phyloP scores from a whole-genome alignment of 2,888 invertebrate genomes.

The Chymomyza fuscimana region DNA sequence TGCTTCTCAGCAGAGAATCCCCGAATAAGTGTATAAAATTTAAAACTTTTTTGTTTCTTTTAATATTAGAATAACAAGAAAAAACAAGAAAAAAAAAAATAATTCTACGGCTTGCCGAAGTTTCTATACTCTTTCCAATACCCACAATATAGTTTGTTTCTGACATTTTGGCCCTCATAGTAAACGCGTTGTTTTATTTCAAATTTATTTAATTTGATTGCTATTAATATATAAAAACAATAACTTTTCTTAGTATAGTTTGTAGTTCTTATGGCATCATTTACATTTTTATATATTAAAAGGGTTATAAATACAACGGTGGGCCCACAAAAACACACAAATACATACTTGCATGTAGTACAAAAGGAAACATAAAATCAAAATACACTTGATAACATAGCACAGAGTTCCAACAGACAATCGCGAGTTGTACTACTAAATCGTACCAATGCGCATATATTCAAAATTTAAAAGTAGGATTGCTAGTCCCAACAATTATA shows the following conservation, averaged over 20 bases:
- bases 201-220: background rate
- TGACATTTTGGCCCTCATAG: background rate
- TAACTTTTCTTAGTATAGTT: background rate
- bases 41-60: conserved; percentile 4
- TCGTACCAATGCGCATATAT: no score
- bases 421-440: no score
- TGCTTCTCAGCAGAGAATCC: background rate
- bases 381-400: background rate
- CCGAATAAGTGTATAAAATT: background rate
- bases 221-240: background rate
- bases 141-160: background rate
- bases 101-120: conserved; percentile 7
- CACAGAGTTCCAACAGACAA: background rate
- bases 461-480: no score
- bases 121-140: background rate
- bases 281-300: conserved; percentile 2
- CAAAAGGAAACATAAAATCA: background rate
- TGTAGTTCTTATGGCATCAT: background rate
- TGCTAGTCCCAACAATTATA: background rate
- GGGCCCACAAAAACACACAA: background rate
- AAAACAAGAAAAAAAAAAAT: no score
- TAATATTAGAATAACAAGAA: conserved; percentile 26
- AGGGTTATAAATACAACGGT: background rate
- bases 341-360: no score
- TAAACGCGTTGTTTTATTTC: background rate